A percentile compares a stretch with the other conserved stretches of the same genome.
These are phyloP conservation scores for Neoniphon sammara DNA, from an alignment of 2,797 vertebrate genomes.

Conservation along the genomic window DNA sequence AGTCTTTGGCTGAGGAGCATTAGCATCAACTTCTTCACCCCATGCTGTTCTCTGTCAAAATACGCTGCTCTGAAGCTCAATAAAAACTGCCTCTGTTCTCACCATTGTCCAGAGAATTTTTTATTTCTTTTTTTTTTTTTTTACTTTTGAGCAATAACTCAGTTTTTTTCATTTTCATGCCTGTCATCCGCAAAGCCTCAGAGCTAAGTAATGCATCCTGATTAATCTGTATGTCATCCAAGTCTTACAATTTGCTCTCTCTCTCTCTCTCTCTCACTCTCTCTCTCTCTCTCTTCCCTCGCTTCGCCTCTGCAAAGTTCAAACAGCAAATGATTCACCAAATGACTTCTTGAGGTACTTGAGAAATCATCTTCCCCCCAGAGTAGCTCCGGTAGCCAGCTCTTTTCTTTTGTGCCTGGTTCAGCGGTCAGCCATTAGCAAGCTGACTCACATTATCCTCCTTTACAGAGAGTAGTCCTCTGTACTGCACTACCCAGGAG, in stretches of 20 bases:
- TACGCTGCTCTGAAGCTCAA: not conserved
- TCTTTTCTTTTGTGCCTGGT: not conserved
- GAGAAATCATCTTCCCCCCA: not conserved
- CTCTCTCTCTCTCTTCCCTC: not conserved
- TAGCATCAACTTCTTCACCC: not conserved
- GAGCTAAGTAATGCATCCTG: slow-evolving; percentile 1
- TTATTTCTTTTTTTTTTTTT: too few species aligned
- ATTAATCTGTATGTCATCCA: not conserved
- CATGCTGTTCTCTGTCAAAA: not conserved
- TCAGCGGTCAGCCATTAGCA: not conserved
- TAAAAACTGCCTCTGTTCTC: not conserved
- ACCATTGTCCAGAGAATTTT: not conserved
- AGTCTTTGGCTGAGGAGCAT: not conserved
- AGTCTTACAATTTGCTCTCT: not conserved
- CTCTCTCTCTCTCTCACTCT: too few species aligned
- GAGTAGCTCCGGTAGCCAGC: too few species aligned
- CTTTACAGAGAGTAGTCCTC: not conserved
- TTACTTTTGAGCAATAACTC: not conserved
- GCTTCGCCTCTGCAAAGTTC: slow-evolving; percentile 6
- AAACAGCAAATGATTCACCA: slow-evolving; percentile 2
- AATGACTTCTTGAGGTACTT: not conserved
- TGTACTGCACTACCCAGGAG: not conserved
- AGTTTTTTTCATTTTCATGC: slow-evolving; percentile 4
- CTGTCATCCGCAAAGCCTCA: slow-evolving; percentile 1
- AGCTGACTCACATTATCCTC: not conserved